phyloP scores from a whole-genome alignment of 2,888 invertebrate species.

The Erebia ligea region DNA sequence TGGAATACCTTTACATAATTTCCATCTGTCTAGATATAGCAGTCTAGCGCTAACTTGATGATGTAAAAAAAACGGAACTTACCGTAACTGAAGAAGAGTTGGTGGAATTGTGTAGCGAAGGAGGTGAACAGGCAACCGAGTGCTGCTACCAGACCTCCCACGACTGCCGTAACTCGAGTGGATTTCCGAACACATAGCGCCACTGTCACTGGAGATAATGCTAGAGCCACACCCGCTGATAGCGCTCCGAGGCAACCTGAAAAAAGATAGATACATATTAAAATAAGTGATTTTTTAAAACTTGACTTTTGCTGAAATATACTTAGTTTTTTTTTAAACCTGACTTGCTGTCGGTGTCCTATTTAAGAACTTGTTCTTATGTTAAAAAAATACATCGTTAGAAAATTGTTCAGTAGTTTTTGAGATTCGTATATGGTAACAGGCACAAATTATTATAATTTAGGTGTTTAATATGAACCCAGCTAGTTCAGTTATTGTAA shows the following conservation, averaged over 20 bases:
- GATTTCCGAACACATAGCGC: conserved; percentile 93
- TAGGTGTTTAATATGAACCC: no score
- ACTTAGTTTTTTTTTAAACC: no score
- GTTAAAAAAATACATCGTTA: no score
- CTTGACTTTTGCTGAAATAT: no score
- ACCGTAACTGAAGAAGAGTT: conserved; percentile 93
- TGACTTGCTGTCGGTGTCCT: no score
- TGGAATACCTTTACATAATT: no score
- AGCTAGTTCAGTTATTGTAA: no score
- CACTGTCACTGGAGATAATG: conserved; percentile 92
- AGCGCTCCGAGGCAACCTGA: conserved; percentile 93
- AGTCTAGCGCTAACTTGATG: not conserved
- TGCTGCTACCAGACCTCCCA: conserved; percentile 93
- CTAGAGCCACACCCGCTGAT: conserved; percentile 90
- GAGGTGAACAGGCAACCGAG: conserved; percentile 95
- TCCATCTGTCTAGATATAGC: not conserved
- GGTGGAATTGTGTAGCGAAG: conserved; percentile 94
- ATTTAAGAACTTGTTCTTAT: no score
- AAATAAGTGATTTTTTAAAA: no score
- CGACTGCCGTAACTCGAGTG: conserved; percentile 93
- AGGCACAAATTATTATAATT: no score
- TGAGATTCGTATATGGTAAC: no score
- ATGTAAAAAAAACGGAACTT: not conserved
- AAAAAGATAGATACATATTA: not conserved
- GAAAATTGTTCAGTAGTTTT: no score